Percentiles rank a stretch among this genome's conserved stretches.
Evolutionary conservation across 2,888 invertebrate species (phyloP).

Genomic region (Ennomos erosarius): DNA sequence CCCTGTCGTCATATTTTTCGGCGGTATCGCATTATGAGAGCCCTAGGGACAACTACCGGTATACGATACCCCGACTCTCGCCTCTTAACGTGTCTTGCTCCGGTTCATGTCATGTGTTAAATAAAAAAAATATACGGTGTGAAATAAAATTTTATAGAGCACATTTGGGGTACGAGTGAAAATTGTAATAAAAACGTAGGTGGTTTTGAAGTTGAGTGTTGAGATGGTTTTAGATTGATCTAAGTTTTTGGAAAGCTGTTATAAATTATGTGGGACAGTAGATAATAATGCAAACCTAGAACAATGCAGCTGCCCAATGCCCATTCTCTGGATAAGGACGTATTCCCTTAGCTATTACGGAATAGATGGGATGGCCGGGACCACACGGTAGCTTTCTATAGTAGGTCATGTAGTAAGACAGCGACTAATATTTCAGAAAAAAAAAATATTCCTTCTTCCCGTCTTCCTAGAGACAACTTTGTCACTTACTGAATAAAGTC

Average conservation of each 20-base stretch:
- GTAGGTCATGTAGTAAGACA: no score
- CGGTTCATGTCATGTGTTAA: conserved; percentile 28
- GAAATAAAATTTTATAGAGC: conserved; percentile 31
- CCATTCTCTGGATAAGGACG: no score
- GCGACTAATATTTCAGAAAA: no score
- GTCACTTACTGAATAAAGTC: no score
- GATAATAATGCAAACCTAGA: no score
- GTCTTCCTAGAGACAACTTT: no score
- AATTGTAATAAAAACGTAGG: conserved; percentile 27
- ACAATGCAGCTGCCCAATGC: no score
- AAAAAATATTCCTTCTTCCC: no score
- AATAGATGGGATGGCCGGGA: no score
- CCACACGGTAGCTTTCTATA: no score
- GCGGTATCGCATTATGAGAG: conserved; percentile 49
- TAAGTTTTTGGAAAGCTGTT: conserved; percentile 6
- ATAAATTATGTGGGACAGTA: not conserved
- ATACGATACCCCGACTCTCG: conserved; percentile 44
- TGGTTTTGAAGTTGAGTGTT: conserved; percentile 11
- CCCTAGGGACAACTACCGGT: conserved; percentile 44
- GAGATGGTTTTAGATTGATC: conserved; percentile 24
- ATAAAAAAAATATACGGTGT: conserved; percentile 38
- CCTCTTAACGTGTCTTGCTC: conserved; percentile 47
- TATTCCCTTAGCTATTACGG: no score
- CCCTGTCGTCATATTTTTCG: conserved; percentile 52
- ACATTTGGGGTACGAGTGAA: conserved; percentile 22